Conservation (phyloP, 2,797 vertebrate genomes). For the Sebastes taczanowskii region DNA sequence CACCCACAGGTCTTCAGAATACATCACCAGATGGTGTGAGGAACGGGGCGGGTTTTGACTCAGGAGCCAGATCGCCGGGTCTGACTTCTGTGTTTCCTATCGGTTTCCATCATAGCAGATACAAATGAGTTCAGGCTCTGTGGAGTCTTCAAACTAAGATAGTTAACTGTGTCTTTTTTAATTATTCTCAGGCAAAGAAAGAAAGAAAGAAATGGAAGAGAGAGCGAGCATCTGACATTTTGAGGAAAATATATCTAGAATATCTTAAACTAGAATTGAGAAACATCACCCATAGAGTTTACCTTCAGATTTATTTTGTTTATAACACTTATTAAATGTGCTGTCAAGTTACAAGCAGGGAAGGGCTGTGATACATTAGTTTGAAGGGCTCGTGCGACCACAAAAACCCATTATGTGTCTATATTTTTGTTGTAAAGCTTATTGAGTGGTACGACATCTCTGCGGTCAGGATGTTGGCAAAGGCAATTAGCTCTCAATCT, state of each 20-base stretch:
- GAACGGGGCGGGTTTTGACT: conserved; percentile 40
- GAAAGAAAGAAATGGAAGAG: not conserved
- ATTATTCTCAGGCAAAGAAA: not conserved
- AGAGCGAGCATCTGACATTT: not conserved
- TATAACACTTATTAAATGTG: not conserved
- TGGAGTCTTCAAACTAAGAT: not conserved
- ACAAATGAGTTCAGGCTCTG: not conserved
- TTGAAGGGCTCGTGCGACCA: not conserved
- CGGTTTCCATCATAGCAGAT: not conserved
- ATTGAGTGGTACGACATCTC: not conserved
- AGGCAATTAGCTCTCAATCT: not conserved
- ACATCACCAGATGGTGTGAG: conserved; percentile 73
- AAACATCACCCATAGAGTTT: too few species aligned
- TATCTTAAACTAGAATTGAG: not conserved
- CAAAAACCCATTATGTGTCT: not conserved
- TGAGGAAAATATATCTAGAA: not conserved
- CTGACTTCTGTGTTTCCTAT: conserved; percentile 18
- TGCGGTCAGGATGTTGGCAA: not conserved
- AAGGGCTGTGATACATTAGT: not conserved
- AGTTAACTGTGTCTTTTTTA: not conserved
- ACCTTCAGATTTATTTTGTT: not conserved
- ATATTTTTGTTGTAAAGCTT: not conserved
- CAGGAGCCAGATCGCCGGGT: not conserved
- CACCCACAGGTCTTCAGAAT: conserved; percentile 63
- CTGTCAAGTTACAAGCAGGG: not conserved